Conservation (phyloP, 2,888 invertebrate species). For the Orthosia cruda region DNA sequence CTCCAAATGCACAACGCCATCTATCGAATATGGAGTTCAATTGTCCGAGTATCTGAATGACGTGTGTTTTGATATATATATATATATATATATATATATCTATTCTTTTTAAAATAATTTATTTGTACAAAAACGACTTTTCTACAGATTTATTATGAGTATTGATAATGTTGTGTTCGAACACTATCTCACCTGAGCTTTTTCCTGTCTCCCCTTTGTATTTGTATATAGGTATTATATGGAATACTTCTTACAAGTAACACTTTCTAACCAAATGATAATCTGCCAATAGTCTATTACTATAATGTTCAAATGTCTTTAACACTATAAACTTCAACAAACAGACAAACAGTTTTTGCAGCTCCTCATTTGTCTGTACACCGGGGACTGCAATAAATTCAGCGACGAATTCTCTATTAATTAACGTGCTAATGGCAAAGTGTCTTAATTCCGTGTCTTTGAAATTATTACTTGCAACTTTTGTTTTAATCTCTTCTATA, state of each 20-base stretch:
- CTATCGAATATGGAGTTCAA: too few species aligned
- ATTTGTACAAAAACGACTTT: too few species aligned
- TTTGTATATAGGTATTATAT: too few species aligned
- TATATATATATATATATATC: too few species aligned
- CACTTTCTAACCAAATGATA: not conserved
- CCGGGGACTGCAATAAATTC: constrained; percentile 55
- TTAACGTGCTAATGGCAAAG: constrained; percentile 63
- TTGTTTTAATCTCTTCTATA: constrained; percentile 54
- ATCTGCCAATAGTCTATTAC: not conserved
- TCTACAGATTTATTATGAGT: too few species aligned
- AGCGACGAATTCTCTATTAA: constrained; percentile 62
- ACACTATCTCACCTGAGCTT: not conserved
- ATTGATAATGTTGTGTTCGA: not conserved
- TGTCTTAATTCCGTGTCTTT: constrained; percentile 56
- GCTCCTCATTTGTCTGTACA: constrained; percentile 51
- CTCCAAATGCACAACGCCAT: too few species aligned
- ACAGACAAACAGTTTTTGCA: constrained; percentile 53
- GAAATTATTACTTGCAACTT: constrained; percentile 52
- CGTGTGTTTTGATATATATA: too few species aligned
- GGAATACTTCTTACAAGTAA: too few species aligned
- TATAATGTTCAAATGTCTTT: constrained; percentile 11
- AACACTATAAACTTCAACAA: constrained; percentile 36
- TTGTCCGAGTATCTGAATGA: too few species aligned
- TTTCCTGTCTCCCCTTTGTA: too few species aligned
- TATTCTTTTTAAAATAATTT: too few species aligned